Percentiles rank a stretch among this genome's conserved stretches.
These are phyloP conservation scores for Lepidurus apus DNA, from an alignment of 1,140 invertebrate genomes.

Conservation along the genomic window DNA sequence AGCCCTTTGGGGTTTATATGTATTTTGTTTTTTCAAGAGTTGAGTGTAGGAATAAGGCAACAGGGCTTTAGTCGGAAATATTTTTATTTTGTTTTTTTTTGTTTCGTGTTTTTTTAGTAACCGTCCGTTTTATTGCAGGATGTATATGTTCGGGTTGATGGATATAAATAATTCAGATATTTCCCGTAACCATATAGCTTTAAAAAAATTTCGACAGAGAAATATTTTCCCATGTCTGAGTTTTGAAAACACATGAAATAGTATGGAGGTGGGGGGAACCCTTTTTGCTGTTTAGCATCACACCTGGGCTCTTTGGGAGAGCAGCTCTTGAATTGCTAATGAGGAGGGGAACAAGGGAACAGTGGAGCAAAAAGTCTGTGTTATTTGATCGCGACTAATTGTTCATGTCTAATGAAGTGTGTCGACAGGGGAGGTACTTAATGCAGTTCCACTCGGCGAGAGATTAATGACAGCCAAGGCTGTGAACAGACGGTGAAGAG, in stretches of 20 bases:
- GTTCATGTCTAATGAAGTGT: slow-evolving; percentile 18
- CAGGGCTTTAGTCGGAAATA: too few relatives aligned
- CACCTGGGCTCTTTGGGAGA: not conserved
- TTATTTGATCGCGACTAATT: slow-evolving; percentile 12
- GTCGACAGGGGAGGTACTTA: slow-evolving; percentile 6
- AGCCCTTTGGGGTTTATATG: too few relatives aligned
- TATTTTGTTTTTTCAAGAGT: too few relatives aligned
- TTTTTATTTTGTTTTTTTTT: too few relatives aligned
- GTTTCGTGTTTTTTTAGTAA: too few relatives aligned
- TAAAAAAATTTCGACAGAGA: too few relatives aligned
- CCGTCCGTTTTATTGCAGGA: too few relatives aligned
- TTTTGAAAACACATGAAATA: not conserved
- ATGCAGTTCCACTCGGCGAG: not conserved
- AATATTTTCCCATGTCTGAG: too few relatives aligned
- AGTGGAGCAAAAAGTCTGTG: not conserved
- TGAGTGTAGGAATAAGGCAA: too few relatives aligned
- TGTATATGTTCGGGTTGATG: too few relatives aligned
- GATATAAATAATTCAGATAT: too few relatives aligned
- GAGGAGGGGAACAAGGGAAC: not conserved
- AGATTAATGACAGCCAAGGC: not conserved
- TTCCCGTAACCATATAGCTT: too few relatives aligned
- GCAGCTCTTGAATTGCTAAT: slow-evolving; percentile 5
- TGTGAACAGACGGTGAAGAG: slow-evolving; percentile 9
- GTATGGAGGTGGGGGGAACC: not conserved
- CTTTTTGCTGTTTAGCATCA: not conserved